These are phyloP conservation scores for Boloria euphrosyne DNA, from an alignment of 2,888 invertebrate species.

Conservation along the genomic window DNA sequence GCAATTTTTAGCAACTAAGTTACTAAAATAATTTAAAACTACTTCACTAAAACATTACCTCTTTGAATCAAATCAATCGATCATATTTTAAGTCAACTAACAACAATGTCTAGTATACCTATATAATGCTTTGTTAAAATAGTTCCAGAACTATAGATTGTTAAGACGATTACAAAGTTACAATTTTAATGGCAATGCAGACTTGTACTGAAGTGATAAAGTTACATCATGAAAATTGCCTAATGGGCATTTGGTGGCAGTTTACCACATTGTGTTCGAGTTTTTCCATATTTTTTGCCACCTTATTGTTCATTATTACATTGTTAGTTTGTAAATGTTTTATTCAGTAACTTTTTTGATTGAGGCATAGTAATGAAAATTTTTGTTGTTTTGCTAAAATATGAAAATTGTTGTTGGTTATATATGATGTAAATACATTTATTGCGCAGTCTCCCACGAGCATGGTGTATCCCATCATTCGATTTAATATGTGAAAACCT, in stretches of 20 bases:
- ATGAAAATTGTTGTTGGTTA: too few species aligned
- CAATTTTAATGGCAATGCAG: conserved; percentile 23
- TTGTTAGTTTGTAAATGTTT: conserved; percentile 51
- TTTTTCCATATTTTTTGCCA: conserved; percentile 53
- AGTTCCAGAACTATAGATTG: too few species aligned
- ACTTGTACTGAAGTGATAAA: conserved; percentile 7
- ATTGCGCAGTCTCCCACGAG: conserved; percentile 61
- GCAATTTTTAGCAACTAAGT: too few species aligned
- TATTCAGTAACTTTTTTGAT: conserved; percentile 1
- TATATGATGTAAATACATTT: conserved; percentile 50
- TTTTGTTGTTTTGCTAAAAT: too few species aligned
- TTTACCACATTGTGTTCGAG: conserved; percentile 48
- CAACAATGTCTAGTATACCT: too few species aligned
- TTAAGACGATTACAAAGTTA: too few species aligned
- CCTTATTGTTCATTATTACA: conserved; percentile 64
- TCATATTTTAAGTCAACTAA: too few species aligned
- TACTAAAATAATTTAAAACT: too few species aligned
- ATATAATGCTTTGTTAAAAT: too few species aligned
- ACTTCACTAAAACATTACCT: too few species aligned
- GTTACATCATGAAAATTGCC: conserved; percentile 36
- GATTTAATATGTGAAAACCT: conserved; percentile 64
- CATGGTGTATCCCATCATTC: conserved; percentile 50
- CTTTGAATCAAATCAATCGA: too few species aligned
- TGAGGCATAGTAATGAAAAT: background rate
- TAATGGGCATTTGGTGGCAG: conserved; percentile 37